phyloP scores from a whole-genome alignment of 2,888 invertebrate genomes.

The Tetrapedia diversipes region DNA sequence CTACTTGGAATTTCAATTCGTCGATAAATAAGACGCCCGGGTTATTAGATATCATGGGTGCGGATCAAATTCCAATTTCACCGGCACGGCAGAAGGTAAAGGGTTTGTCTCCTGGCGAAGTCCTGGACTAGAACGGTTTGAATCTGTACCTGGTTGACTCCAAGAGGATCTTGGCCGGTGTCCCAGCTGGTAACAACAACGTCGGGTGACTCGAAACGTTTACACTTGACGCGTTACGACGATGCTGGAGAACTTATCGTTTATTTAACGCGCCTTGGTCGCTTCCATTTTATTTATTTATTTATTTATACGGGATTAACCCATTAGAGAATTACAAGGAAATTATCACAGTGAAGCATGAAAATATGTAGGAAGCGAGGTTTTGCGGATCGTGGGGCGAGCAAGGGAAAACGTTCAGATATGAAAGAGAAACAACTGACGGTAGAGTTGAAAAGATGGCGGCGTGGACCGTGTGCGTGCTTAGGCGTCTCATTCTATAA shows the following conservation, averaged over 20 bases:
- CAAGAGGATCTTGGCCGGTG: constrained; percentile 32
- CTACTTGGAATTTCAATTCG: constrained; percentile 61
- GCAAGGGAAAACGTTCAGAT: no score
- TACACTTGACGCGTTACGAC: constrained; percentile 25
- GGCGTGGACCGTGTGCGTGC: no score
- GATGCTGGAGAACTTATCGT: background rate
- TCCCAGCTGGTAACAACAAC: constrained; percentile 20
- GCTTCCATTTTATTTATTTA: background rate
- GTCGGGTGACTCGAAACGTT: constrained; percentile 22
- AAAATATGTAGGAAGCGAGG: no score
- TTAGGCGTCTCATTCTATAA: no score
- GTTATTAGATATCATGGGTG: constrained; percentile 72
- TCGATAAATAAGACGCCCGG: constrained; percentile 70
- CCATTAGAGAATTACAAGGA: no score
- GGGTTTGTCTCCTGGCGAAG: constrained; percentile 17
- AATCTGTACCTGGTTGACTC: constrained; percentile 44
- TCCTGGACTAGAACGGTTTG: constrained; percentile 44
- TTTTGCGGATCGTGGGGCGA: no score
- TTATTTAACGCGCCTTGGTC: background rate
- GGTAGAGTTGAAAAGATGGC: no score
- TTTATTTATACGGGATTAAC: no score
- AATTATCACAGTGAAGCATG: no score
- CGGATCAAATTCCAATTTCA: constrained; percentile 75
- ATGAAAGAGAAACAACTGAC: no score
- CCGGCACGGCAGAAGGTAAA: constrained; percentile 49